Base-by-base conservation (phyloP, 2,797 vertebrate species). In the Etheostoma perlongum region DNA sequence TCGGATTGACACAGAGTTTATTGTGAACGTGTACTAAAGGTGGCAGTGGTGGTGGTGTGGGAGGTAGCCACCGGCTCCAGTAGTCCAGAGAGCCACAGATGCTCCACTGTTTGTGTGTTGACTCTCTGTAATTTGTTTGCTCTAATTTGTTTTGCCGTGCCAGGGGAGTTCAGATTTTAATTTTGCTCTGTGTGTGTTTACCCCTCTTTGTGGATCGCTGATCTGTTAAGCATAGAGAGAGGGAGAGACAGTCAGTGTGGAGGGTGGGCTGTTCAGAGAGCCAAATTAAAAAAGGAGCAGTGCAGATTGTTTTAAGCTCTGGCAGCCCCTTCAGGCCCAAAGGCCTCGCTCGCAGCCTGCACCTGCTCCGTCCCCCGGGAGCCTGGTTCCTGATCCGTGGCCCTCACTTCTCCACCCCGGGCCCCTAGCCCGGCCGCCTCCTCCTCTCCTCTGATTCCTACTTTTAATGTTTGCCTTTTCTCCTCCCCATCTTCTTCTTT, bases 51-150 rank as follows among this genome's bases (percentile, higher is more conserved):
- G 81, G 64, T 74, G 88, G 81, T 87, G 84, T 82, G 65, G 87
- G 81, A 86, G 81, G 89, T 86, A 86, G 92, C 92, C 89, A 91
- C 84, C 79, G 81, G 86, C 91, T 89, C 75, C 87, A 71, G 78
- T 71, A 79, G 93, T 93, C 92, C 95, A 96, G 85, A 89, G 86
- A 94, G 95, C 95, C 96, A 96, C 97, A 98, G 97, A 98, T 95
- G 93, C 93, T 92, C 83, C 84, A 79, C 96, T 96, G 96, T 97
- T 97, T 97, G 97, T 97, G 96, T 98, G 97, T 99, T 98, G 97
- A 99, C 97, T 99, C 96, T 94, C 96, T 96, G 97, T 98, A 98
- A 98, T 98, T 98, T 99, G 97, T 98, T 99, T 98, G 97, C 97
- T 97, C 96, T 98, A 98, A 98, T 99, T 99, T 99, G 97, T 98